Evolutionary conservation across 1,140 invertebrate genomes (phyloP).

Genomic region (Lepidurus couesii): DNA sequence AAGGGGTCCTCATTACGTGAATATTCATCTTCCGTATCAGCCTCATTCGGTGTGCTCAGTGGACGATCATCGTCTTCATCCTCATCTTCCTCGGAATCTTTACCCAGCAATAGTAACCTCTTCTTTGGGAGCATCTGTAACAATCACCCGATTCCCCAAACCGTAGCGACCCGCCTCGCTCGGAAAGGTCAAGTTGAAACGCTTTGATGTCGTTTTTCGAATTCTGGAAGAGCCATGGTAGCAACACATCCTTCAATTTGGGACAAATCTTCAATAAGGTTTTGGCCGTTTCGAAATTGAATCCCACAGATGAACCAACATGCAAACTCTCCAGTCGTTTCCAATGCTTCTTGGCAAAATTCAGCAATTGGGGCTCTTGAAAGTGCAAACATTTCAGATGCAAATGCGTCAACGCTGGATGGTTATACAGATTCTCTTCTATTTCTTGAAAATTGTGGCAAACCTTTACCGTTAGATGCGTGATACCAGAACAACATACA

Average conservation of each 20-base stretch:
- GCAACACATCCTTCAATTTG: not conserved
- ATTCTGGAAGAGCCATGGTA: not conserved
- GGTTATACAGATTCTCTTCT: not conserved
- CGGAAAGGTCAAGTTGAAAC: not conserved
- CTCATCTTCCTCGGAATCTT: not conserved
- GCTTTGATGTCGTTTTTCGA: not conserved
- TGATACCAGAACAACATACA: not conserved
- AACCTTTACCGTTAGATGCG: not conserved
- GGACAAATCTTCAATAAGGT: not conserved
- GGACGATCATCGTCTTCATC: not conserved
- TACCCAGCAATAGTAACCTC: not conserved
- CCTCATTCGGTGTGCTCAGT: not conserved
- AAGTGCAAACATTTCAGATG: not conserved
- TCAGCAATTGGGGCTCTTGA: not conserved
- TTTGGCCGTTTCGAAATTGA: not conserved
- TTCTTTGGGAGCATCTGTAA: not conserved
- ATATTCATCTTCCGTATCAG: not conserved
- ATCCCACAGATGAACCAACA: too few relatives aligned
- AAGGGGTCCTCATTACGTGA: not conserved
- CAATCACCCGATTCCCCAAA: not conserved
- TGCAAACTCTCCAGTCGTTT: not conserved
- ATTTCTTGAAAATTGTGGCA: not conserved
- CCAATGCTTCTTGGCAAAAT: not conserved
- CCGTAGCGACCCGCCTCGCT: not conserved
- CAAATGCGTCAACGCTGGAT: not conserved